Percentiles rank a stretch among this genome's conserved stretches.
Evolutionary conservation across 1,140 invertebrate species (phyloP).

Genomic region (Theocolax elegans): DNA sequence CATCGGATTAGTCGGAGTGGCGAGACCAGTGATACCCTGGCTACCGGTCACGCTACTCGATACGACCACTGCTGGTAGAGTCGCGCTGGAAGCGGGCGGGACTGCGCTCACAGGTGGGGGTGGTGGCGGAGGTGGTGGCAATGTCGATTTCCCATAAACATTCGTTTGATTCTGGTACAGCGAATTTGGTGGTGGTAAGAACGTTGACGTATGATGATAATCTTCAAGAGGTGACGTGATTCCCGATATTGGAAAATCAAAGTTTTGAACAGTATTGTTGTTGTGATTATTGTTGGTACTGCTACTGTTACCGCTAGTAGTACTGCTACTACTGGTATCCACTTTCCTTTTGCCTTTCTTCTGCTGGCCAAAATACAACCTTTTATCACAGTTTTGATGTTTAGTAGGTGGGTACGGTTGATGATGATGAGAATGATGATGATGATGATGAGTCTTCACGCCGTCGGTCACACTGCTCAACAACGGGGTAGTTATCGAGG

Average conservation of each 20-base stretch:
- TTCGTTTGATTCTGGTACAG: constrained; percentile 63
- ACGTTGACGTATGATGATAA: constrained; percentile 58
- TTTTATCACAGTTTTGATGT: constrained; percentile 55
- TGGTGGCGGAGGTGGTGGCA: constrained; percentile 53
- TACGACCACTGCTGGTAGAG: neutral
- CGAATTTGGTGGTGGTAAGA: constrained; percentile 54
- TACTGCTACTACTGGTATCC: constrained; percentile 38
- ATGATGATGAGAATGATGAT: constrained; percentile 34
- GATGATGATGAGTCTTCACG: constrained; percentile 57
- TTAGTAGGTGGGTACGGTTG: constrained; percentile 46
- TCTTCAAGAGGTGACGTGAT: constrained; percentile 61
- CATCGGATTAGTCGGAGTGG: constrained; percentile 51
- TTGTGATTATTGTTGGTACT: no score
- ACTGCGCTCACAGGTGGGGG: constrained; percentile 39
- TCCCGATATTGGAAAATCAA: constrained; percentile 57
- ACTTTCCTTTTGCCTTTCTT: constrained; percentile 63
- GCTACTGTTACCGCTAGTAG: no score
- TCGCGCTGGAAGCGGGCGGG: neutral
- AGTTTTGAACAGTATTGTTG: constrained; percentile 53
- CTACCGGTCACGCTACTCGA: neutral
- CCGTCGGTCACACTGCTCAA: constrained; percentile 41
- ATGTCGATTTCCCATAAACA: constrained; percentile 54
- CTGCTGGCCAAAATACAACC: constrained; percentile 52
- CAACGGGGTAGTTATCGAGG: constrained; percentile 49
- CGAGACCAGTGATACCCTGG: neutral